Evolutionary conservation across 2,113 vertebrate species (phyloP).

Genomic region (Delphinus delphis): DNA sequence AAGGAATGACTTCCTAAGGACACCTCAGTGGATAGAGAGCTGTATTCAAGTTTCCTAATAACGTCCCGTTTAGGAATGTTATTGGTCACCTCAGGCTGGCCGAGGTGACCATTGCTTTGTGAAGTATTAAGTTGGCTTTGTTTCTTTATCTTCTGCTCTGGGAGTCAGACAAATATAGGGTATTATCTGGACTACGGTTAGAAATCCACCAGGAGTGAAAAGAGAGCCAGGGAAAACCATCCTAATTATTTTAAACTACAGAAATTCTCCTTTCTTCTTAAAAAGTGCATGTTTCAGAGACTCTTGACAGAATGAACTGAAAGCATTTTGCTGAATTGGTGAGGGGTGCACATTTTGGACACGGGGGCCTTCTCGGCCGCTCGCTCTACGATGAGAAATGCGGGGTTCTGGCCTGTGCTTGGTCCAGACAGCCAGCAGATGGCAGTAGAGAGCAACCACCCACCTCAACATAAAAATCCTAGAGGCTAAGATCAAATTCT

Average conservation of each 20-base stretch:
- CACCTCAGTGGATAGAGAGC: neutral
- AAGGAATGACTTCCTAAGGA: neutral
- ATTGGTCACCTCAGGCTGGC: neutral
- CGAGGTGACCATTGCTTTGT: neutral
- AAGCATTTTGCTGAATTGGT: neutral
- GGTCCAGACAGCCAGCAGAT: constrained; percentile 34
- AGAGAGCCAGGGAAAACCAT: neutral
- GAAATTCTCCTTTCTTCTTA: neutral
- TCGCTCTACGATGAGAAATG: neutral
- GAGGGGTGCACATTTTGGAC: neutral
- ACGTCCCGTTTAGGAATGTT: neutral
- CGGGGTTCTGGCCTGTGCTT: neutral
- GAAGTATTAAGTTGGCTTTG: neutral
- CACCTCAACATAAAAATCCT: neutral
- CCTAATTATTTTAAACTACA: neutral
- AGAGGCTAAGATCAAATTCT: neutral
- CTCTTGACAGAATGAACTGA: neutral
- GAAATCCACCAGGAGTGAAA: neutral
- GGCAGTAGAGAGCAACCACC: constrained; percentile 64
- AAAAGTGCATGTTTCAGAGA: neutral
- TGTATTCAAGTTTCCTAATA: neutral
- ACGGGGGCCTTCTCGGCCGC: neutral
- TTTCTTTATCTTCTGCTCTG: neutral
- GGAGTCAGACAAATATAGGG: neutral
- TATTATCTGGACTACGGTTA: neutral